These are phyloP conservation scores for Crax fasciolata DNA, from an alignment of 2,797 vertebrate genomes.

Conservation along the genomic window DNA sequence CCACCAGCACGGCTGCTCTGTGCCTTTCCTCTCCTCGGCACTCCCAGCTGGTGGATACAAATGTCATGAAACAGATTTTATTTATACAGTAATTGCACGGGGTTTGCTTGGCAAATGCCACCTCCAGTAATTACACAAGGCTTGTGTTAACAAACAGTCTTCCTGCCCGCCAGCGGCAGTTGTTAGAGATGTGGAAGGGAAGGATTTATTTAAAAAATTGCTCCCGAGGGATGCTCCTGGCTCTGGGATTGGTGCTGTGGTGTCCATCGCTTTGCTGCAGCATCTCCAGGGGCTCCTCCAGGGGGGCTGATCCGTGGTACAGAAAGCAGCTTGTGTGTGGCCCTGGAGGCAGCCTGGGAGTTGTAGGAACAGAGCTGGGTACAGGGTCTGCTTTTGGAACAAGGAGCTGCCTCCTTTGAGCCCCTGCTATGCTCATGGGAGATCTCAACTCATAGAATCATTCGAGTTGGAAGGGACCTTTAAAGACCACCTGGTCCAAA, in stretches of 20 bases:
- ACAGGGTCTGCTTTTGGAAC: not conserved
- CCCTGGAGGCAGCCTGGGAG: not conserved
- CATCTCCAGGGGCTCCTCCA: not conserved
- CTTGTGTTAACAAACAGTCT: conserved; percentile 36
- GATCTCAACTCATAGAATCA: not conserved
- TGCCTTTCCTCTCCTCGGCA: conserved; percentile 27
- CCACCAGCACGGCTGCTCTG: conserved; percentile 17
- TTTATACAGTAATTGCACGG: conserved; percentile 69
- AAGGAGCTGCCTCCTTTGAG: not conserved
- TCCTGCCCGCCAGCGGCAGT: conserved; percentile 51
- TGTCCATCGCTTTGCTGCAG: not conserved
- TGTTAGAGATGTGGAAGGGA: not conserved
- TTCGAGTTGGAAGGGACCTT: too few species aligned
- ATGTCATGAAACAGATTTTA: conserved; percentile 64
- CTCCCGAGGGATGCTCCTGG: not conserved
- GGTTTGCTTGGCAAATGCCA: conserved; percentile 74
- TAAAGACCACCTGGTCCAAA: too few species aligned
- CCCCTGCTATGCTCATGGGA: not conserved
- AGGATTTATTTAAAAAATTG: not conserved
- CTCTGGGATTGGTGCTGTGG: not conserved
- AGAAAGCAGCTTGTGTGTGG: not conserved
- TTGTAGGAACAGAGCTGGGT: not conserved
- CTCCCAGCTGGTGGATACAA: conserved; percentile 39
- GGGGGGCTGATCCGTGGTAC: not conserved
- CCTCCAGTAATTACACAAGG: conserved; percentile 51